These are phyloP conservation scores for Triplophysa siluroides DNA, from an alignment of 2,113 vertebrate species.

Conservation along the genomic window DNA sequence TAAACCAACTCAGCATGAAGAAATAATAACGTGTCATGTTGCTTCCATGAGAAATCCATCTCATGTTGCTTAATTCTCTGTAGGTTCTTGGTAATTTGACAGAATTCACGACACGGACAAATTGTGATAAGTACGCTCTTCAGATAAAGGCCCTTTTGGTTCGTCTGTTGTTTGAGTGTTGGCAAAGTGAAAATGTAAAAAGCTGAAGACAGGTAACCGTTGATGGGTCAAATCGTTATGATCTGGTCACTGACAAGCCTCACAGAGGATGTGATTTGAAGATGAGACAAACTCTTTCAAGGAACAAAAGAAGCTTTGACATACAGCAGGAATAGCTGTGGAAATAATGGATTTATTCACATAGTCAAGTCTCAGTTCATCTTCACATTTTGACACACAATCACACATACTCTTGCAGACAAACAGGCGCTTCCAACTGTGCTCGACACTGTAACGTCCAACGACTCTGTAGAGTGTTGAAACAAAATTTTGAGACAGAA, in stretches of 20 bases:
- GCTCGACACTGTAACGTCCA: slow-evolving; percentile 3
- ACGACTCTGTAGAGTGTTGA: background rate
- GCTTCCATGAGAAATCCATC: slow-evolving; percentile 11
- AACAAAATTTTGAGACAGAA: background rate
- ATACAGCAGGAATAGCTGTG: background rate
- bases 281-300: slow-evolving; percentile 23
- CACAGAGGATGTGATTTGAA: slow-evolving; percentile 19
- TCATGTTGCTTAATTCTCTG: slow-evolving; percentile 10
- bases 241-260: slow-evolving; percentile 7
- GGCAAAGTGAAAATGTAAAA: slow-evolving; percentile 14
- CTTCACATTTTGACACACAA: background rate
- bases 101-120: slow-evolving; percentile 21
- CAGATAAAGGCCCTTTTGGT: slow-evolving; percentile 7
- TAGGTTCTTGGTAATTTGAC: slow-evolving; percentile 7
- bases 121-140: slow-evolving; percentile 30
- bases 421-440: slow-evolving; percentile 4
- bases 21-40: slow-evolving; percentile 19
- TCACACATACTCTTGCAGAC: slow-evolving; percentile 1
- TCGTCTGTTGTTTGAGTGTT: background rate
- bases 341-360: slow-evolving; percentile 1
- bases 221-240: slow-evolving; percentile 22
- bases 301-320: slow-evolving; percentile 19
- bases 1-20: slow-evolving; percentile 26
- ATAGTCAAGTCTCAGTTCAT: background rate
- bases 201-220: slow-evolving; percentile 31